Base-by-base conservation (phyloP, 2,797 vertebrate genomes). In the Hippoglossus hippoglossus region DNA sequence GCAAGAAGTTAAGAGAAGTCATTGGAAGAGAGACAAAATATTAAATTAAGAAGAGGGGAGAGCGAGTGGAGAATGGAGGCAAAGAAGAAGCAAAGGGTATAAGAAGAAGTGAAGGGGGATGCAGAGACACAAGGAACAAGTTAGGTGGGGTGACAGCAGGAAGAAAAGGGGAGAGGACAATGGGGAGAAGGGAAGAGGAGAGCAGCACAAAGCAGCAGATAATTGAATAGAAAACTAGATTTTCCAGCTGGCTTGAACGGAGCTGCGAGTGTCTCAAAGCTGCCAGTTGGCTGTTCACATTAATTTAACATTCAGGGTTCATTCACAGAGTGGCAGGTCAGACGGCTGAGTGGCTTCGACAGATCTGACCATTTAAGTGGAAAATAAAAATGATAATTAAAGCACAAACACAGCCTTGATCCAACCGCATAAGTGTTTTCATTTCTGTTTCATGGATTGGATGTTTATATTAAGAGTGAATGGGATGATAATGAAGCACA, bases 211-310 rank as follows among this genome's bases (percentile, higher is more conserved):
- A 79, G 67, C 19, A 49, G 66, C 46, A 62, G 46, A 75, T 76
- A 80, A 85, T 74, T 77, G 61, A 84, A 85, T 25, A 73, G 72
- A 81, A 77, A 75, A 79, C 47, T 71, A n/a, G 28, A 73, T 81
- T 79, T 84, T 82, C 63, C 71, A 62, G 65, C 52, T 73, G 75
- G 57, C 55, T 70, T 16, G 18, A 59, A 28, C 2, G 0, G n/a
- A 41, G 59, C 53, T 53, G 9, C 16, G 10, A 68, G 64, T 31
- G 55, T 78, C 68, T 62, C 58, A 36, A 41, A 60, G 67, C 75
- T 75, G 67, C 58, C 50, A 71, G 25, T 60, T 51, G 63, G 65
- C 62, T 47, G 57, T 57, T 79, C 61, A 59, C 49, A 54, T 51
- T 67, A 52, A 26, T 19, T 54, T 79, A 57, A 63, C 36, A 56